These are phyloP conservation scores for Ursus arctos DNA, from an alignment of 2,113 vertebrate genomes.

Conservation along the genomic window DNA sequence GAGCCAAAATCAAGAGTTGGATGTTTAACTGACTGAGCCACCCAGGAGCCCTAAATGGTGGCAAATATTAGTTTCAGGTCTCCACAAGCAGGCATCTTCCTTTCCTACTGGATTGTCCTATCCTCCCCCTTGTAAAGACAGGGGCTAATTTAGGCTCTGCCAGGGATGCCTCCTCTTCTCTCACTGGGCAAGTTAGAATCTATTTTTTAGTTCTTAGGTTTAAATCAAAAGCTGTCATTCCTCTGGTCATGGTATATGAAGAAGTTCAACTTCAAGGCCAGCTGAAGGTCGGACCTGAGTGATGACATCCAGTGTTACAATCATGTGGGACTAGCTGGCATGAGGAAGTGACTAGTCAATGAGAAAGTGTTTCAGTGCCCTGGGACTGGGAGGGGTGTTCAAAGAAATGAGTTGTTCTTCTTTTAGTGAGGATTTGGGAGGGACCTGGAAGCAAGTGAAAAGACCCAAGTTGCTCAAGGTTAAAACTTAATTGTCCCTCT, in stretches of 20 bases:
- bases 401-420: background rate
- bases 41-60: no score
- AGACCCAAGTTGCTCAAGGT: background rate
- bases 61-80: background rate
- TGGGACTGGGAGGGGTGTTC: background rate
- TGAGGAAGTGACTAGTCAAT: slow-evolving; percentile 2
- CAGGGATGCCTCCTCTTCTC: background rate
- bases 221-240: background rate
- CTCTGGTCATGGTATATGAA: background rate
- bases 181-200: background rate
- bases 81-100: background rate
- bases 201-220: slow-evolving; percentile 18
- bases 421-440: slow-evolving; percentile 7
- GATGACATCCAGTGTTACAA: background rate
- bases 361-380: background rate
- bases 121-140: background rate
- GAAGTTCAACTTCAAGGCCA: background rate
- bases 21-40: no score
- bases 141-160: background rate
- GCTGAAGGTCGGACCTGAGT: background rate
- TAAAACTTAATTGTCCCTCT: background rate
- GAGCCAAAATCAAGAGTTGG: no score
- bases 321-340: background rate
- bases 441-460: slow-evolving; percentile 11
- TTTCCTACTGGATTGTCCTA: background rate